These are phyloP conservation scores for Rhombomys opimus DNA, from an alignment of 2,113 vertebrate genomes.

Conservation along the genomic window DNA sequence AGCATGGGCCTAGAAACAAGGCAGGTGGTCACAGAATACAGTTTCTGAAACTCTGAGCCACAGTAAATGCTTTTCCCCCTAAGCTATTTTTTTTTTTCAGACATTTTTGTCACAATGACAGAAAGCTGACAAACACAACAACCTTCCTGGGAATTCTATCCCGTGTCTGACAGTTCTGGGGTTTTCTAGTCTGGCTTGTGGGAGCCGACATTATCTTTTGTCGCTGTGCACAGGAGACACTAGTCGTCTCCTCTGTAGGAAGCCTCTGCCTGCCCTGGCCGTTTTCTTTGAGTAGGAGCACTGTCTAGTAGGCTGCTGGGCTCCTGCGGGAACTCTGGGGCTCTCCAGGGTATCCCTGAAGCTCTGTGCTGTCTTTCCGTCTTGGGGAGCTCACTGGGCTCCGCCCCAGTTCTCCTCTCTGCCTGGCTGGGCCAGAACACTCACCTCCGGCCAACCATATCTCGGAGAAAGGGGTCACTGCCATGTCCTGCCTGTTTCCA, in stretches of 20 bases:
- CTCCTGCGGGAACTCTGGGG: neutral
- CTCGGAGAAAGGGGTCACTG: neutral
- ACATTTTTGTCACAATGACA: neutral
- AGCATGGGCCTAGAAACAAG: neutral
- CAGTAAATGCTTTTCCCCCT: neutral
- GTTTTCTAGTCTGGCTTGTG: neutral
- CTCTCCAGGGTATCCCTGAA: neutral
- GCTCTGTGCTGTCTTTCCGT: neutral
- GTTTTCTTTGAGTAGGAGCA: neutral
- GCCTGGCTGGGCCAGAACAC: neutral
- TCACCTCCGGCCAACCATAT: neutral
- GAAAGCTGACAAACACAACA: neutral
- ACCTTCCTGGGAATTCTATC: neutral
- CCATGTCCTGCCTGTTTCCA: neutral
- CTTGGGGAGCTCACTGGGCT: too few species aligned
- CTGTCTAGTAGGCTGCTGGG: neutral
- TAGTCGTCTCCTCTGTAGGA: neutral
- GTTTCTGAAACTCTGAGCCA: neutral
- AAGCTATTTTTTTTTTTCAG: neutral
- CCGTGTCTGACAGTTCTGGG: neutral
- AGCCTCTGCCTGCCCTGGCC: neutral
- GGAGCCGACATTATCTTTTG: neutral
- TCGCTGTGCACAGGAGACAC: neutral
- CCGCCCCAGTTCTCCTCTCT: neutral
- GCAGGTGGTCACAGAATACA: neutral